Percentiles rank a stretch among this genome's conserved stretches.
phyloP scores from a whole-genome alignment of 2,113 vertebrate species.

The cat (Felis catus) region F.catus_Fca126_mat1.0 CM031411.1:48560001-48560500 shows the following conservation, averaged over 20 bases:
- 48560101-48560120: too few species aligned
- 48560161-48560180: too few species aligned
- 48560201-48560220: too few species aligned
- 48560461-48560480: background rate
- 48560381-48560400: background rate
- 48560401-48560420: slow-evolving; percentile 36
- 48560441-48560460: background rate
- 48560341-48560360: background rate
- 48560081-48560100: too few species aligned
- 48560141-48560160: too few species aligned
- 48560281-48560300: background rate
- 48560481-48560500: background rate
- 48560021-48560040: background rate
- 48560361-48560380: slow-evolving; percentile 17
- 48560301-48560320: background rate
- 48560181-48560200: too few species aligned
- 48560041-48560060: background rate
- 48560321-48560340: background rate
- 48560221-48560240: too few species aligned
- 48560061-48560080: too few species aligned
- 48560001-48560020: background rate
- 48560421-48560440: background rate
- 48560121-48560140: too few species aligned
- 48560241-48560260: too few species aligned
- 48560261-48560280: too few species aligned